Percentiles rank a stretch among this genome's conserved stretches.
phyloP scores from a whole-genome alignment of 35 echinoderm and acorn worm genomes.

The Strongylocentrotus purpuratus region DNA sequence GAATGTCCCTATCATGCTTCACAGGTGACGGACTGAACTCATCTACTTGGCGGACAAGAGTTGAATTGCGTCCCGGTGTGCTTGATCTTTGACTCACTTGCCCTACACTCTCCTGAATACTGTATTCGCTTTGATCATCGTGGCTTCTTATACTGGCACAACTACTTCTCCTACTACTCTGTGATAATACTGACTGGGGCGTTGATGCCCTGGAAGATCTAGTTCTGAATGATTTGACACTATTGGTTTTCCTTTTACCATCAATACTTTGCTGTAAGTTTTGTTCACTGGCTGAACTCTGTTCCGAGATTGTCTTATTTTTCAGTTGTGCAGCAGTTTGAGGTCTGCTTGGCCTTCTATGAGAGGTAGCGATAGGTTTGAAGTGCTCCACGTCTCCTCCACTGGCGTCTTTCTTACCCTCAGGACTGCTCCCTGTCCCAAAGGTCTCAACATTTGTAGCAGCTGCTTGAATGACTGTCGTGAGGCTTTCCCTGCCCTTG shows the following conservation, averaged over 20 bases:
- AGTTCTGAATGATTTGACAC: conserved; percentile 42
- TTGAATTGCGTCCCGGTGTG: conserved; percentile 10
- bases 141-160: background rate
- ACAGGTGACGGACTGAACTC: conserved; percentile 32
- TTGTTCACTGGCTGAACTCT: background rate
- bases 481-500: conserved; percentile 1
- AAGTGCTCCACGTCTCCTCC: conserved; percentile 34
- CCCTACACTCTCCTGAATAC: background rate
- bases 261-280: background rate
- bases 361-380: conserved; percentile 39
- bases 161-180: conserved; percentile 5
- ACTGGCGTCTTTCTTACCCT: background rate
- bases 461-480: conserved; percentile 26
- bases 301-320: background rate
- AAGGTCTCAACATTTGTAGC: conserved; percentile 39
- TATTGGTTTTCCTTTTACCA: background rate
- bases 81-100: conserved; percentile 13
- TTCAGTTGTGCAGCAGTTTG: conserved; percentile 39
- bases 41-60: background rate
- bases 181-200: conserved; percentile 44
- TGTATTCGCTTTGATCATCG: conserved; percentile 19
- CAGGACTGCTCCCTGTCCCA: conserved; percentile 15
- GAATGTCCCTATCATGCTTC: background rate
- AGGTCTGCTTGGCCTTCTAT: background rate
- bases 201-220: conserved; percentile 37